Conservation (phyloP, 2,888 invertebrate genomes). For the Lordiphosa fenestrarum region DNA sequence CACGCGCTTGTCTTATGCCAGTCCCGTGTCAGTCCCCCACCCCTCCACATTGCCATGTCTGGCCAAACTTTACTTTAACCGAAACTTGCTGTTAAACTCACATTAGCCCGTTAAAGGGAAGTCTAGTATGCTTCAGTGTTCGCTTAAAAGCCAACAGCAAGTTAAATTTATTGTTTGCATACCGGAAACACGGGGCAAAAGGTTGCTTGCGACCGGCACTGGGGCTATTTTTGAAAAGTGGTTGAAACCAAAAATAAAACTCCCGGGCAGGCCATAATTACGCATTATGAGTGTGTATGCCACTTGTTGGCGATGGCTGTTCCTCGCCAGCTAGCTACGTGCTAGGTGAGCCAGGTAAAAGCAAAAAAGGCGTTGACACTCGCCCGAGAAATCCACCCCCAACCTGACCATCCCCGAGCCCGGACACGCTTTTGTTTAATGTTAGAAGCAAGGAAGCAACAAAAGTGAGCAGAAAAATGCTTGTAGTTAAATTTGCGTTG, state of each 20-base stretch:
- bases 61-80: constrained; percentile 43
- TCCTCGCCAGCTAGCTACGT: not conserved
- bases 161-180: constrained; percentile 58
- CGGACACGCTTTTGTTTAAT: constrained; percentile 15
- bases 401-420: constrained; percentile 9
- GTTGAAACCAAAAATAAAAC: constrained; percentile 9
- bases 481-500: constrained; percentile 68
- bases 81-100: constrained; percentile 69
- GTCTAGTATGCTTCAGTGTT: constrained; percentile 43
- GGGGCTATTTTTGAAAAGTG: constrained; percentile 18
- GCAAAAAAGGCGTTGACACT: no score
- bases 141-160: constrained; percentile 27
- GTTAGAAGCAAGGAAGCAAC: constrained; percentile 31
- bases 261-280: constrained; percentile 8
- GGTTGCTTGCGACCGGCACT: constrained; percentile 1
- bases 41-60: constrained; percentile 6
- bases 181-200: constrained; percentile 26
- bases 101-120: constrained; percentile 63
- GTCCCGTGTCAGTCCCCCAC: not conserved
- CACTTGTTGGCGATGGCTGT: constrained; percentile 26
- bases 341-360: not conserved
- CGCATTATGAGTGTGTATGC: constrained; percentile 16
- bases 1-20: constrained; percentile 35
- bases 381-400: constrained; percentile 19
- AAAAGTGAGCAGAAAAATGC: constrained; percentile 56